Evolutionary conservation across 2,888 invertebrate species (phyloP).

Genomic region (Megaustenia siamemsis): DNA sequence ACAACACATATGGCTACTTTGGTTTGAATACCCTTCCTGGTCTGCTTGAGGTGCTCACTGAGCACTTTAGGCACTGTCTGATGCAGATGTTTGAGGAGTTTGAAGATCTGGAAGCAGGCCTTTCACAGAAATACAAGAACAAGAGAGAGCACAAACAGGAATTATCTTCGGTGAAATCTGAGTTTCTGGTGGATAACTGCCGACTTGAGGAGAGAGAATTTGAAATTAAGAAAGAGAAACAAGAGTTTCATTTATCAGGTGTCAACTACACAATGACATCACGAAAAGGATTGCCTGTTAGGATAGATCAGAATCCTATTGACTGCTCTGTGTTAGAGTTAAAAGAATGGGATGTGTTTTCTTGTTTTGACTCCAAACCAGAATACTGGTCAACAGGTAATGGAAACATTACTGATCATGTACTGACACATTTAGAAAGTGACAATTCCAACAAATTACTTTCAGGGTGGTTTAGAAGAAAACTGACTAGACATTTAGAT

Average conservation of each 20-base stretch:
- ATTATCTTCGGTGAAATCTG: not conserved
- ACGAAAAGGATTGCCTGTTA: conserved; percentile 89
- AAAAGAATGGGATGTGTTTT: conserved; percentile 86
- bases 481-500: conserved; percentile 49
- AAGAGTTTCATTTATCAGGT: conserved; percentile 30
- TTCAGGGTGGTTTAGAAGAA: conserved; percentile 67
- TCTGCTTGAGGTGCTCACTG: conserved; percentile 87
- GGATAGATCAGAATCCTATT: conserved; percentile 86
- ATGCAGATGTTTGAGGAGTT: conserved; percentile 91
- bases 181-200: conserved; percentile 37
- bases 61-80: conserved; percentile 92
- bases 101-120: conserved; percentile 81
- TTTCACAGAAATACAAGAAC: conserved; percentile 77
- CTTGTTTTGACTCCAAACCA: conserved; percentile 79
- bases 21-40: conserved; percentile 95
- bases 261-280: conserved; percentile 89
- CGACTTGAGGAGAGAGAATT: conserved; percentile 36
- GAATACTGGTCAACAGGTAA: conserved; percentile 80
- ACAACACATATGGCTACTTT: conserved; percentile 94
- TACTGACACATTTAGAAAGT: conserved; percentile 84
- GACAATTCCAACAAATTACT: conserved; percentile 64
- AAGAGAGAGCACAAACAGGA: not conserved
- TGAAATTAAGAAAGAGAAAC: conserved; percentile 41
- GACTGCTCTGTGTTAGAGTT: conserved; percentile 91
- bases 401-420: conserved; percentile 85